Evolutionary conservation across 2,113 vertebrate species (phyloP), one percentile per base, ranked within the genome.

Genomic region (Tragelaphus imberbis): DNA sequence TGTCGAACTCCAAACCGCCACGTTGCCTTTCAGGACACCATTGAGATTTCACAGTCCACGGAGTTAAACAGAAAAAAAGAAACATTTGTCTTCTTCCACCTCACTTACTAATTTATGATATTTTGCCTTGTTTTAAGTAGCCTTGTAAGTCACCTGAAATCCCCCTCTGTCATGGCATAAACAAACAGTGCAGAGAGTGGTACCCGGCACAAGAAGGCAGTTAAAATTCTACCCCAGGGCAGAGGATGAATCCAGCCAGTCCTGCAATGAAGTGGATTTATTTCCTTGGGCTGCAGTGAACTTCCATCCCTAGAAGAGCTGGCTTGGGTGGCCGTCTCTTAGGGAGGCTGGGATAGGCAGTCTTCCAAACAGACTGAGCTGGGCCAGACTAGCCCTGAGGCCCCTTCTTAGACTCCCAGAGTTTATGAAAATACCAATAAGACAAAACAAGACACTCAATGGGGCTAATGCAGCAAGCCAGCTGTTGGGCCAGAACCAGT

Each of bases 51-150:
- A 30, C 79, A 79, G 81, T 85, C 51, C 55, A 56, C 21, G 0
- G 33, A n/a, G 75, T 58, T 88, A 77, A 96, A 81, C 63, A 63
- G 91, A 56, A 82, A 56, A 84, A 84, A 25, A 56, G 33, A 56
- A 84, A 84, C 27, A 1, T 95, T 80, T 71, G 40, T 87, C 87
- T 75, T 84, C 92, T 89, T 49, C 61, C 59, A 90, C 65, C 59
- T 93, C 55, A 33, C 68, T 91, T 94, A 90, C 75, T 81, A 92
- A 96, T 95, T 96, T 92, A 95, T 84, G 80, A 75, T 84, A 88
- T 82, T 91, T 96, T 91, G 94, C 53, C 88, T 56, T 86, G 85
- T 89, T 94, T 93, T 97, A 95, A 95, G 96, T 75, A 87, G 40
- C 16, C 88, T 61, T 84, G 13, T 97, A 95, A 97, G 94, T 92